Conservation (phyloP, 2,888 invertebrate genomes). For the Tromatobia lineatoria region DNA sequence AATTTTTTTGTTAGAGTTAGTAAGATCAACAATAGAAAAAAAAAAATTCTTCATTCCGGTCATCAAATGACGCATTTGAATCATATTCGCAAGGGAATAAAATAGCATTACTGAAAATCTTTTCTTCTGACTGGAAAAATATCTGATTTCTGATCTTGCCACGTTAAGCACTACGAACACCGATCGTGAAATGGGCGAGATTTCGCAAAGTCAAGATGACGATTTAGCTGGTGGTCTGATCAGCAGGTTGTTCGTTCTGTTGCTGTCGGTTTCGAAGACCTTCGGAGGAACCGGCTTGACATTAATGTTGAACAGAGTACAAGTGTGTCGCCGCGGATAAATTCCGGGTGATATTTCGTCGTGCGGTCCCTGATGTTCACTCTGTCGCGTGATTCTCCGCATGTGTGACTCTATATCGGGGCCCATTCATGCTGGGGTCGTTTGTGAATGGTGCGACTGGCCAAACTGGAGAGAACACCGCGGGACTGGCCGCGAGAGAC, state of each 20-base stretch:
- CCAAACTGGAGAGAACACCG: slow-evolving; percentile 57
- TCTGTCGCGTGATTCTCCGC: slow-evolving; percentile 18
- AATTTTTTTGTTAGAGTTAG: too few relatives aligned
- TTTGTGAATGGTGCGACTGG: slow-evolving; percentile 72
- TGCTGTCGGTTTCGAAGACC: slow-evolving; percentile 6
- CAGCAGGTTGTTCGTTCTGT: not conserved
- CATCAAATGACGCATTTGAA: too few relatives aligned
- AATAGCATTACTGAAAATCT: too few relatives aligned
- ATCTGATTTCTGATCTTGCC: too few relatives aligned
- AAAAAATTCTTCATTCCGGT: too few relatives aligned
- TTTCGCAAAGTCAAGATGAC: slow-evolving; percentile 23
- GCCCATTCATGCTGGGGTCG: slow-evolving; percentile 74
- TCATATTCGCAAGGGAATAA: too few relatives aligned
- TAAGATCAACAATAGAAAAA: too few relatives aligned
- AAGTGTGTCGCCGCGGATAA: slow-evolving; percentile 26
- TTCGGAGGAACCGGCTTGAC: slow-evolving; percentile 60
- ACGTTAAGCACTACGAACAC: not conserved
- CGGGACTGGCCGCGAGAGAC: not conserved
- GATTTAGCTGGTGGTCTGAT: slow-evolving; percentile 31
- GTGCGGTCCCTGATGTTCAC: not conserved
- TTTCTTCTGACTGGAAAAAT: too few relatives aligned
- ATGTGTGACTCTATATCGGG: slow-evolving; percentile 56
- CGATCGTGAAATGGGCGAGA: slow-evolving; percentile 13
- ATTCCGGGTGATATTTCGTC: slow-evolving; percentile 39
- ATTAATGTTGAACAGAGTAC: slow-evolving; percentile 31